Conservation (phyloP, 2,888 invertebrate species). For the Himalopsyche kuldschensis region DNA sequence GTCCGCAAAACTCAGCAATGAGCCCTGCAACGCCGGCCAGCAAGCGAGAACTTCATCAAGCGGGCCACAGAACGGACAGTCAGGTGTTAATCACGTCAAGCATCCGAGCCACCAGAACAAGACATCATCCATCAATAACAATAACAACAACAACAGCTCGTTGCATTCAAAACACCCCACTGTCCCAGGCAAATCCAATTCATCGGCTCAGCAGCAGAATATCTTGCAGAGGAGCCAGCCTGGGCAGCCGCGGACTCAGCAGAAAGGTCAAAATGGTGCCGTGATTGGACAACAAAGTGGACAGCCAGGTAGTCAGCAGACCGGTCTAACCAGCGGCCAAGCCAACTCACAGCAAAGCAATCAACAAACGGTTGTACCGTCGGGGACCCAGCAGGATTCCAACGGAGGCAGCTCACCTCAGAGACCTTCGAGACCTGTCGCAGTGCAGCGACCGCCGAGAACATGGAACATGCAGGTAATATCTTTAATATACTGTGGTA, state of each 20-base stretch:
- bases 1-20: slow-evolving; percentile 5
- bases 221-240: slow-evolving; percentile 27
- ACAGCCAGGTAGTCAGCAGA: slow-evolving; percentile 42
- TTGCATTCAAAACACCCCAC: neutral
- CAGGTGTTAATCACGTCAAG: slow-evolving; percentile 3
- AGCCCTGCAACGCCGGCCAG: slow-evolving; percentile 9
- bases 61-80: slow-evolving; percentile 43
- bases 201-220: neutral
- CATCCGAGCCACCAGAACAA: slow-evolving; percentile 2
- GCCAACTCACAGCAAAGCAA: slow-evolving; percentile 36
- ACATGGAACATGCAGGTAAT: slow-evolving; percentile 62
- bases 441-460: slow-evolving; percentile 51
- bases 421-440: slow-evolving; percentile 32
- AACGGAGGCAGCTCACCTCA: slow-evolving; percentile 42
- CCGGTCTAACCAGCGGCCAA: slow-evolving; percentile 49
- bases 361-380: slow-evolving; percentile 38
- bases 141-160: neutral
- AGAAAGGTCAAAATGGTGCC: slow-evolving; percentile 41
- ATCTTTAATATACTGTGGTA: neutral
- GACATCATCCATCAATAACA: neutral
- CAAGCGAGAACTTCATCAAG: slow-evolving; percentile 44
- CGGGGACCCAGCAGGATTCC: slow-evolving; percentile 44
- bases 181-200: neutral
- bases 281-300: slow-evolving; percentile 44
- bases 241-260: slow-evolving; percentile 43